Conservation (phyloP, 2,797 vertebrate genomes). For the Brachyrhaphis roseni region DNA sequence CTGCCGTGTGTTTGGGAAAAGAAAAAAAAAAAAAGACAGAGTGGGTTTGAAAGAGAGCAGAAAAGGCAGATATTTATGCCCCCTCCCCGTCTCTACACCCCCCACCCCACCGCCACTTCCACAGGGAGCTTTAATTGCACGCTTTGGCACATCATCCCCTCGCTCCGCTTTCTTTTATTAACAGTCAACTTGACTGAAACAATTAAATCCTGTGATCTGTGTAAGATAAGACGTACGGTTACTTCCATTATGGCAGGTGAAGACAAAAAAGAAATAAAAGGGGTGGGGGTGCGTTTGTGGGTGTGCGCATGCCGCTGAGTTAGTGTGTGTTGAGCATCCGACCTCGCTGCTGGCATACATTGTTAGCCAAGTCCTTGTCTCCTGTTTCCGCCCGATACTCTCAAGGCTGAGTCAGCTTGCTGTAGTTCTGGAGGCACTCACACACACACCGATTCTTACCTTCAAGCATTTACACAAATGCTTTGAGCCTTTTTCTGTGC, state of each 20-base stretch:
- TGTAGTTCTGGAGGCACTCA: slow-evolving; percentile 41
- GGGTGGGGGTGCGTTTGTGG: slow-evolving; percentile 7
- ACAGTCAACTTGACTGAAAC: slow-evolving; percentile 61
- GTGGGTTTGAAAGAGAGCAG: slow-evolving; percentile 57
- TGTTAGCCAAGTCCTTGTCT: slow-evolving; percentile 70
- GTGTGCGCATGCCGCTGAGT: neutral
- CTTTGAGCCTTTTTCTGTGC: slow-evolving; percentile 7
- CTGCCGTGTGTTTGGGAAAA: slow-evolving; percentile 75
- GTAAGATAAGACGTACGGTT: slow-evolving; percentile 71
- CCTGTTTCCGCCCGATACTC: slow-evolving; percentile 70
- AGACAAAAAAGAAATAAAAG: slow-evolving; percentile 31
- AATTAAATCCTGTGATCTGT: slow-evolving; percentile 73
- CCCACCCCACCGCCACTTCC: slow-evolving; percentile 8
- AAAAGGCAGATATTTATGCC: slow-evolving; percentile 81
- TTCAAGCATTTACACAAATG: slow-evolving; percentile 8
- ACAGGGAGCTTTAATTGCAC: slow-evolving; percentile 59
- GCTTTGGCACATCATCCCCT: slow-evolving; percentile 55
- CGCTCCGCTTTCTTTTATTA: slow-evolving; percentile 49
- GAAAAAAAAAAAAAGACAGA: slow-evolving; percentile 77
- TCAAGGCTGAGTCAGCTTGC: slow-evolving; percentile 65
- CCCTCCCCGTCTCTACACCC: slow-evolving; percentile 4
- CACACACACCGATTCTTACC: slow-evolving; percentile 13
- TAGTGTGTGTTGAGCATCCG: slow-evolving; percentile 29
- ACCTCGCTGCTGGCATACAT: slow-evolving; percentile 58
- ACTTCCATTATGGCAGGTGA: slow-evolving; percentile 61